Percentiles rank a stretch among this genome's conserved stretches.
phyloP scores from a whole-genome alignment of 1,140 invertebrate species.

The Batillaria attramentaria region DNA sequence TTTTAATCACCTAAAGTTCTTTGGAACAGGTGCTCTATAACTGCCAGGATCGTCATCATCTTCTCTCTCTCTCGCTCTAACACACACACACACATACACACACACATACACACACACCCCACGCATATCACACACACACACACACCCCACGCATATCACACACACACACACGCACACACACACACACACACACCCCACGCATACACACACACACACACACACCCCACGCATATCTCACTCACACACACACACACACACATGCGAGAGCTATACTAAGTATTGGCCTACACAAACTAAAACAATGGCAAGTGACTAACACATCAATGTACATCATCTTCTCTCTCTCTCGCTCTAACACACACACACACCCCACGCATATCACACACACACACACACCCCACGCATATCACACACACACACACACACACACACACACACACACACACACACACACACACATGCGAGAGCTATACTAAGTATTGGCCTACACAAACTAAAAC shows the following conservation, averaged over 20 bases:
- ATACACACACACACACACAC: too few species aligned
- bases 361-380: background rate
- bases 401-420: background rate
- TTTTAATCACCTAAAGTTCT: background rate
- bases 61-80: background rate
- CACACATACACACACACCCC: too few species aligned
- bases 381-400: background rate
- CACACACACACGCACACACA: background rate
- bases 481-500: background rate
- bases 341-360: background rate
- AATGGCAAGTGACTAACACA: background rate
- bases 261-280: background rate
- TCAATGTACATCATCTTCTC: background rate
- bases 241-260: background rate
- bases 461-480: background rate
- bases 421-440: background rate
- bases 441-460: slow-evolving; percentile 13
- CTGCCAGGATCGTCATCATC: background rate
- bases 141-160: background rate
- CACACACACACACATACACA: background rate
- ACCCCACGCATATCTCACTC: background rate
- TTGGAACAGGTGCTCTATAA: background rate
- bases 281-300: background rate
- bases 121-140: background rate
- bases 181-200: background rate